Base-by-base conservation (phyloP, 1,140 invertebrate genomes). In the Drosophila neocordata region DNA sequence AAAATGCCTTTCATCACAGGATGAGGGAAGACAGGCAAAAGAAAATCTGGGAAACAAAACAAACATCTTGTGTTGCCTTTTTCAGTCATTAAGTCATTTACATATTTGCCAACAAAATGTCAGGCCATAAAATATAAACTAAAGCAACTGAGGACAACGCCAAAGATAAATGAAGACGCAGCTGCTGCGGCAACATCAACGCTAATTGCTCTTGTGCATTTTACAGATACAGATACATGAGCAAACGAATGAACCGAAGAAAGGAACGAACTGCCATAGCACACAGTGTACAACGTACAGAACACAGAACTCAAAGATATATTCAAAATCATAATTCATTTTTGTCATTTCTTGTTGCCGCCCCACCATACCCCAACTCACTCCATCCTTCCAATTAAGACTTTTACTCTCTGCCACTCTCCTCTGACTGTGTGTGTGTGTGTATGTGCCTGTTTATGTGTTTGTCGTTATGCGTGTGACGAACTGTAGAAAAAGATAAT, bases 251-350 rank as follows among this genome's bases (percentile, higher is more conserved):
- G 24, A 51, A 18, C 58, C 58, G 57, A 12, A 15, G 15, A 63
- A 61, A 76, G 52, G 71, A 58, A 64, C 60, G 24, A 55, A 41
- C 24, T 31, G 27, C 27, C 27, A 31, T 6, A 31, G 27, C 2
- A 6, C 27, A 31, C 27, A 31, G 27, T 31, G 7, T 6, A 31
- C 3, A 31, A 31, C 6, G 4, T 24, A 31, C 6, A 22, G 55
- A 35, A 64, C 59, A 48, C 58, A 66, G 52, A 67, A 51, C 63
- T 51, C 59, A 62, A 38, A 69, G 38, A 84, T 76, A 75, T 72
- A 80, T 70, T 80, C 60, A 65, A 79, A 79, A 88, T 88, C 83
- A 88, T 88, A 88, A 88, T 77, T 88, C 83, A 88, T 88, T 77
- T 82, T 76, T 78, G 65, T 65, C 64, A 15, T 38, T 62, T 13